A percentile compares a stretch with the other conserved stretches of the same genome.
Evolutionary conservation across 2,888 invertebrate genomes (phyloP).

Genomic region (Epinotia demarniana): DNA sequence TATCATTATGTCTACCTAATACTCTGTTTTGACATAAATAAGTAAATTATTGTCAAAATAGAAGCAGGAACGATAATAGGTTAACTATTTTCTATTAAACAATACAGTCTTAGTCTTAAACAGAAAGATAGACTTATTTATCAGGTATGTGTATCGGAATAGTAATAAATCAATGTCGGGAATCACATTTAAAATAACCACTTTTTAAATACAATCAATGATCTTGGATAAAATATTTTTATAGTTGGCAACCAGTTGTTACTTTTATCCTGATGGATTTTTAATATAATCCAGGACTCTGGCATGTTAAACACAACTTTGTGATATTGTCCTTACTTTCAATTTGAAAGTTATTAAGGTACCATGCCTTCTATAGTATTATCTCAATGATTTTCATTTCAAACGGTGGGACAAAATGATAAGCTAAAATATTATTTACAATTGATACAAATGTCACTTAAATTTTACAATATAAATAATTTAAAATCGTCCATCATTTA

Average conservation of each 20-base stretch:
- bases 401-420: conserved; percentile 76
- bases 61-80: conserved; percentile 39
- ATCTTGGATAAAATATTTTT: conserved; percentile 12
- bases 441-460: conserved; percentile 59
- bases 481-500: conserved; percentile 70
- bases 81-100: conserved; percentile 27
- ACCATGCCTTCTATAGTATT: conserved; percentile 53
- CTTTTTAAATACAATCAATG: conserved; percentile 27
- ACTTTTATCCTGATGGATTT: neutral
- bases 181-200: conserved; percentile 29
- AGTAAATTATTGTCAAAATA: conserved; percentile 46
- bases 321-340: conserved; percentile 19
- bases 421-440: conserved; percentile 67
- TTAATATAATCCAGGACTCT: neutral
- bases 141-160: conserved; percentile 11
- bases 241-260: conserved; percentile 16
- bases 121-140: conserved; percentile 20
- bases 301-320: conserved; percentile 7
- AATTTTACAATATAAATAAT: conserved; percentile 72
- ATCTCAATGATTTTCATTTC: conserved; percentile 57
- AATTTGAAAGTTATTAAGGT: conserved; percentile 5
- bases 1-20: conserved; percentile 60
- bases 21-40: conserved; percentile 47
- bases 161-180: conserved; percentile 20
- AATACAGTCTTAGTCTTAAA: conserved; percentile 16